Conservation (phyloP, 2,113 vertebrate species). For the Asarcornis scutulata region DNA sequence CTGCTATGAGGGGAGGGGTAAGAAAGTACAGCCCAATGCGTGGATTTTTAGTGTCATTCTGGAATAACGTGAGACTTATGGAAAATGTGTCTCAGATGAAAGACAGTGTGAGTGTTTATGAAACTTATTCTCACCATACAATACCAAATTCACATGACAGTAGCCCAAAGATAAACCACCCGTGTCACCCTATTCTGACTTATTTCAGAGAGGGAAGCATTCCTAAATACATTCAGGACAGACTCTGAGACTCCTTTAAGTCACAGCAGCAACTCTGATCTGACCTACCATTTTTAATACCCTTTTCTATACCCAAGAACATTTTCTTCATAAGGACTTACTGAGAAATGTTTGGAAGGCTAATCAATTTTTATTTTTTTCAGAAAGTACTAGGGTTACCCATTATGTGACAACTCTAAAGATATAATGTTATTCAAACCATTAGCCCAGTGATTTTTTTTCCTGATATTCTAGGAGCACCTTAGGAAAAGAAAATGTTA, state of each 20-base stretch:
- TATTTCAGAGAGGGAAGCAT: background rate
- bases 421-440: background rate
- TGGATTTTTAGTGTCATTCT: background rate
- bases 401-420: background rate
- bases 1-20: background rate
- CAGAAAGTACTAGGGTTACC: background rate
- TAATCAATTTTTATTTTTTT: background rate
- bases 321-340: background rate
- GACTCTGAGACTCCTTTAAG: background rate
- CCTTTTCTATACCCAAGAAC: background rate
- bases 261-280: background rate
- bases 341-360: background rate
- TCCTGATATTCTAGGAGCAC: accelerated
- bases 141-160: background rate
- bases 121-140: background rate
- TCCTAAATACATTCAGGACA: background rate
- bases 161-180: background rate
- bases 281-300: background rate
- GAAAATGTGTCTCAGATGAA: accelerated
- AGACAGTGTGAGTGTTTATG: background rate
- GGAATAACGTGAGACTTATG: background rate
- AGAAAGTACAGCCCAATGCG: background rate
- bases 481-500: background rate
- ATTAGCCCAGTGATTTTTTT: background rate
- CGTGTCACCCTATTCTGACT: background rate